Percentiles rank a stretch among this genome's conserved stretches.
phyloP scores from a whole-genome alignment of 2,113 vertebrate species.

The Hassar affinis region DNA sequence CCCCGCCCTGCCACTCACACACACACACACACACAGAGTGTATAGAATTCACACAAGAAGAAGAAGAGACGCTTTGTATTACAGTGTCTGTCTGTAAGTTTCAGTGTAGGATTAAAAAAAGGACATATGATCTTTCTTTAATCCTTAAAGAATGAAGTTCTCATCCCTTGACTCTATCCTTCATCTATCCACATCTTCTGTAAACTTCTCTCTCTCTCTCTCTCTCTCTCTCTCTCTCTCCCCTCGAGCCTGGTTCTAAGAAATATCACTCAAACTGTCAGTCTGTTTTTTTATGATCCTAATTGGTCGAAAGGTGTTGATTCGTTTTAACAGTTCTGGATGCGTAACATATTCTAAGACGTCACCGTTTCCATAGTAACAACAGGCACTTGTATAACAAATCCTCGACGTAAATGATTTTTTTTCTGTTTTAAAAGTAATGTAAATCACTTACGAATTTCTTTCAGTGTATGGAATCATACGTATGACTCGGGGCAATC shows the following conservation, averaged over 20 bases:
- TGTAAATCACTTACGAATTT: neutral
- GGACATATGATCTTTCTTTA: neutral
- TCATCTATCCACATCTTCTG: slow-evolving; percentile 14
- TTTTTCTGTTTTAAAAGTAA: no score
- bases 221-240: neutral
- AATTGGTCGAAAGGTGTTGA: neutral
- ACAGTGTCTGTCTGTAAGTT: neutral
- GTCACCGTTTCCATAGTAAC: no score
- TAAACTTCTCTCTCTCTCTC: neutral
- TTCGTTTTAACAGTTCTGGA: no score
- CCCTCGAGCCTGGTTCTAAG: neutral
- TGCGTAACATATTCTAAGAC: neutral
- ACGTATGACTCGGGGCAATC: no score
- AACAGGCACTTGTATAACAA: neutral
- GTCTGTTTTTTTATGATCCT: neutral
- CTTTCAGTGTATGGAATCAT: no score
- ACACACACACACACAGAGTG: slow-evolving; percentile 7
- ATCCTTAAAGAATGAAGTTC: neutral
- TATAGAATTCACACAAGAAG: neutral
- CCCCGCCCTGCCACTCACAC: no score
- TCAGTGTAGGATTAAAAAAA: neutral
- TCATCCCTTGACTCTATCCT: neutral
- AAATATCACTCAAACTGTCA: neutral
- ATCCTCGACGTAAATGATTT: neutral
- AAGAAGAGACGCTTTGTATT: neutral